phyloP scores from a whole-genome alignment of 1,140 invertebrate species.

The Chionoecetes opilio region DNA sequence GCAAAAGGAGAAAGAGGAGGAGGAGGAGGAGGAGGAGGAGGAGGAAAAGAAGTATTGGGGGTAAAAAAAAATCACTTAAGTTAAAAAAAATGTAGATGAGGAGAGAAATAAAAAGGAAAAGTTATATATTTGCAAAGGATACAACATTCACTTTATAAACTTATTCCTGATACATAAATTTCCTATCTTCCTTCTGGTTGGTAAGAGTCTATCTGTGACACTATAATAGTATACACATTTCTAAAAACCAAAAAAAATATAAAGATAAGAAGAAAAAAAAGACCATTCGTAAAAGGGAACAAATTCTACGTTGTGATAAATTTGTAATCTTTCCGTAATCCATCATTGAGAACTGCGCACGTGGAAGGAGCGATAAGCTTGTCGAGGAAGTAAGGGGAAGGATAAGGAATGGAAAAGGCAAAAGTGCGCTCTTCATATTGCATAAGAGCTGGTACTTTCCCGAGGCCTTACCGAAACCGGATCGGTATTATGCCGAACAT shows the following conservation, averaged over 20 bases:
- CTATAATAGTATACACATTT: too few species aligned
- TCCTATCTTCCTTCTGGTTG: too few species aligned
- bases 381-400: neutral
- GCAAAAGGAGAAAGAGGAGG: neutral
- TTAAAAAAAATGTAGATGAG: neutral
- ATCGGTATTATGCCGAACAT: neutral
- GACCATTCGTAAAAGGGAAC: too few species aligned
- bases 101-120: neutral
- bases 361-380: neutral
- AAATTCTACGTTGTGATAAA: too few species aligned
- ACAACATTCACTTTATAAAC: neutral
- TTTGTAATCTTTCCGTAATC: too few species aligned
- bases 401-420: neutral
- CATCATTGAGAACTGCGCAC: too few species aligned
- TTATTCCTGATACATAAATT: neutral
- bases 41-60: neutral
- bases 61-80: neutral
- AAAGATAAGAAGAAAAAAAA: too few species aligned
- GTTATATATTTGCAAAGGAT: neutral
- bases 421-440: neutral
- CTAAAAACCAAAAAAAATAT: too few species aligned
- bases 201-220: too few species aligned
- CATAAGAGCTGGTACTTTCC: neutral
- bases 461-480: neutral
- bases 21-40: neutral